These are phyloP conservation scores for Strix uralensis DNA, from an alignment of 2,113 vertebrate genomes.

Conservation along the genomic window DNA sequence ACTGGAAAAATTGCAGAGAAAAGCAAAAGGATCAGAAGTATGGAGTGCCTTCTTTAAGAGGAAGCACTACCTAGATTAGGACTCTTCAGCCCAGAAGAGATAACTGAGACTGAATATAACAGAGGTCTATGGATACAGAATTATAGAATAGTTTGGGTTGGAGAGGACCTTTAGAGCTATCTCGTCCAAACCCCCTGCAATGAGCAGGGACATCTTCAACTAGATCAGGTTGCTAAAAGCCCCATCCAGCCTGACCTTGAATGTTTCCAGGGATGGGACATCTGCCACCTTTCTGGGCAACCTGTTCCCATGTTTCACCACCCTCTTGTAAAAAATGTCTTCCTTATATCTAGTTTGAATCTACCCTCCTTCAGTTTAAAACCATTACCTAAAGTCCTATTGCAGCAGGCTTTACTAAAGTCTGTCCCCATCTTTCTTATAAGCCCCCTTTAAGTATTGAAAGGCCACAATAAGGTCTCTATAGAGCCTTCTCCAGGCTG, in stretches of 20 bases:
- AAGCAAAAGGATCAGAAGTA: constrained; percentile 14
- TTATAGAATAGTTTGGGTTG: not conserved
- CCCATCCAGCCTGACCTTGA: not conserved
- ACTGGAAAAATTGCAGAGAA: constrained; percentile 22
- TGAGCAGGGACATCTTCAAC: not conserved
- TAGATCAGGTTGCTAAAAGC: not conserved
- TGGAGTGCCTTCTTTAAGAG: not conserved
- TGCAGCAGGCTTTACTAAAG: not conserved
- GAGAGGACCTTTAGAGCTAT: not conserved
- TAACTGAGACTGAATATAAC: not conserved
- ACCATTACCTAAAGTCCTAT: too few species aligned
- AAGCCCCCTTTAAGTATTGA: not conserved
- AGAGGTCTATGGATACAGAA: not conserved
- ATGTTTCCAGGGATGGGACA: not conserved
- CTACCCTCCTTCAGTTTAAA: not conserved
- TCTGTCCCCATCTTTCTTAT: not conserved
- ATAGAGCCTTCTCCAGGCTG: not conserved
- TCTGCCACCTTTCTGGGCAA: not conserved
- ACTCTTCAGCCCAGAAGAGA: not conserved
- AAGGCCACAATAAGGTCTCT: not conserved
- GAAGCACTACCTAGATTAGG: not conserved
- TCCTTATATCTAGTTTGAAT: not conserved
- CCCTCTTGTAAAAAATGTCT: not conserved
- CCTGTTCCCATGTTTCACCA: not conserved
- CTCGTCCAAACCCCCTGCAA: not conserved